Base-by-base conservation (phyloP, 2,113 vertebrate species). In the Phoxinus phoxinus region DNA sequence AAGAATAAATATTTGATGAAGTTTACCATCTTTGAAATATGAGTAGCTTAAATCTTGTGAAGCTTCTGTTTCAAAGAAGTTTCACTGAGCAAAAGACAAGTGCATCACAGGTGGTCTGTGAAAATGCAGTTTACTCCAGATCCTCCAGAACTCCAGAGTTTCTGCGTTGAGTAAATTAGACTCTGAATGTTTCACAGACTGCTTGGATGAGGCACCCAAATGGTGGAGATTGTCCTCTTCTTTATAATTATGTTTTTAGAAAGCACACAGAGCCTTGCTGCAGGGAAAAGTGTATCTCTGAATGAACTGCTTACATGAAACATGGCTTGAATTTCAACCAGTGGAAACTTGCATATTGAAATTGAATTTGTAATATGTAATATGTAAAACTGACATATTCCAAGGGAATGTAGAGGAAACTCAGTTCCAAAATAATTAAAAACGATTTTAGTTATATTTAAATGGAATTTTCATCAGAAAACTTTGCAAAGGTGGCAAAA, bases 181-280 rank as follows among this genome's bases (percentile, higher is more conserved):
- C 41, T 7, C 12, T 79, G 32, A n/a, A 41, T 41, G 30, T 23
- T 25, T 56, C 30, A 74, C n/a, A 48, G 41, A 9, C 12, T 77
- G 48, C 27, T 23, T 56, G 51, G 30, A 56, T 23, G 58, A n/a
- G 19, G 32, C 77, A 79, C 41, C 35, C 27, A 61, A 61, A 61
- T 10, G 51, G 30, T 27, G 21, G 21, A 59, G 32, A 59, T 59
- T 41, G 53, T 59, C 30, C 32, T 79, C 21, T 12, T n/a, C 59
- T 81, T 81, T 81, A 21, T 46, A 46, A 81, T 81, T 65, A 80
- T 65, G 37, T 81, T 81, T 51, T 81, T 81, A 63, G 58, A 81
- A 46, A 65, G 78, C 37, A 65, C 56, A 44, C 2, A 81, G 23
- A 46, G 78, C 10, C 78, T 80, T 80, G 78, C 78, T 63, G 35